Evolutionary conservation across 2,888 invertebrate species (phyloP).

Genomic region (Auanema freiburgensis): DNA sequence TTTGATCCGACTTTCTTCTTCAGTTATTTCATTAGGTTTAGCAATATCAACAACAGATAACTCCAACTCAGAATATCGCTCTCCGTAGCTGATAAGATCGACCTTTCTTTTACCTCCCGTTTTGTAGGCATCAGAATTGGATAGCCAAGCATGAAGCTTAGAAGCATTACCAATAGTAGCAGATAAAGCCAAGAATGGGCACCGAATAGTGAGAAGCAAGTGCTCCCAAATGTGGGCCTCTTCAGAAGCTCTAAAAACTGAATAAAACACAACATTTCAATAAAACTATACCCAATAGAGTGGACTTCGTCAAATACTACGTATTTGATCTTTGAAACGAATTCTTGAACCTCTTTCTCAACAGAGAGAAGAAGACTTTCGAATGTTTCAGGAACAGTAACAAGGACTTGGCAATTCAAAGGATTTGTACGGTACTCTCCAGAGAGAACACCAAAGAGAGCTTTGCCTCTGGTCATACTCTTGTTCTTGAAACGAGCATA

Average conservation of each 20-base stretch:
- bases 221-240: constrained; percentile 63
- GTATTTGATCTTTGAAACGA: constrained; percentile 58
- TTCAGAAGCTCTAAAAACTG: constrained; percentile 42
- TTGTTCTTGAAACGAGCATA: constrained; percentile 64
- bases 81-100: constrained; percentile 54
- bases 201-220: constrained; percentile 59
- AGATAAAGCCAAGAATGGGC: constrained; percentile 62
- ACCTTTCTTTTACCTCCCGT: constrained; percentile 44
- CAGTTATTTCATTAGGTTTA: constrained; percentile 27
- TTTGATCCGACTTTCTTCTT: not conserved
- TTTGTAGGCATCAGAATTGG: constrained; percentile 49
- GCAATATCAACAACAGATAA: constrained; percentile 53
- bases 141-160: constrained; percentile 57
- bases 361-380: constrained; percentile 57
- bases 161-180: constrained; percentile 61
- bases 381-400: constrained; percentile 60
- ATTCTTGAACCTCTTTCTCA: constrained; percentile 54
- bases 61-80: constrained; percentile 62
- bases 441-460: constrained; percentile 63
- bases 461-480: constrained; percentile 61
- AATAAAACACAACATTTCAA: not conserved
- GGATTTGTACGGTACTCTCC: constrained; percentile 55
- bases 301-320: constrained; percentile 63
- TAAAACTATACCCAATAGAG: constrained; percentile 47
- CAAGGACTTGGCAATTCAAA: constrained; percentile 58